phyloP scores from a whole-genome alignment of 2,797 vertebrate genomes.

The Peromyscus attwateri region DNA sequence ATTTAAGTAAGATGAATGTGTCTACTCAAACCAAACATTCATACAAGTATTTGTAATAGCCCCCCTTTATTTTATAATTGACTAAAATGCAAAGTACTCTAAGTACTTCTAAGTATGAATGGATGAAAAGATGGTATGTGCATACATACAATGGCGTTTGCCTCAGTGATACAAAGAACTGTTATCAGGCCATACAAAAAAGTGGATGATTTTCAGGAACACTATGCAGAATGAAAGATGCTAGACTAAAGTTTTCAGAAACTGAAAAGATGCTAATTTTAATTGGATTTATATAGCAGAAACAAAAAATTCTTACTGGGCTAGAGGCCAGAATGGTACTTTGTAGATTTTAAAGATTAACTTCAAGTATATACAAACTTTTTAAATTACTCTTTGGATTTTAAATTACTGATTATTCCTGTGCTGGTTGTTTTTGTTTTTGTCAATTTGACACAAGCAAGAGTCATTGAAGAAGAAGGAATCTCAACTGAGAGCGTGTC shows the following conservation, averaged over 20 bases:
- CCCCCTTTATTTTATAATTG: background rate
- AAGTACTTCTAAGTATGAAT: background rate
- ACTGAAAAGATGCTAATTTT: background rate
- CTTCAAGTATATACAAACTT: background rate
- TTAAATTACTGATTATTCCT: background rate
- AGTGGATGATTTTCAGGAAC: background rate
- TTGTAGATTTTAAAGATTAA: background rate
- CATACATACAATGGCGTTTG: background rate
- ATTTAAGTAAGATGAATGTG: background rate
- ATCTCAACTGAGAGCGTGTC: background rate
- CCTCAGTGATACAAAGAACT: background rate
- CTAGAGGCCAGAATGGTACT: background rate
- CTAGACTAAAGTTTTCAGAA: background rate
- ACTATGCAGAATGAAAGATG: background rate
- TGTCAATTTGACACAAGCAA: background rate
- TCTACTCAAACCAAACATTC: background rate
- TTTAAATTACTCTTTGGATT: background rate
- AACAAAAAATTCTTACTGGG: background rate
- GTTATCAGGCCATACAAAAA: background rate
- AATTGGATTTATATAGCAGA: background rate
- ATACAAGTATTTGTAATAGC: background rate
- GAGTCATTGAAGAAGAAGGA: background rate
- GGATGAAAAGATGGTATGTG: background rate
- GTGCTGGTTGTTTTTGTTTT: background rate
- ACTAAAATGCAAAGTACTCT: background rate